Conservation (phyloP, 2,888 invertebrate genomes). For the Pristionchus mayeri region DNA sequence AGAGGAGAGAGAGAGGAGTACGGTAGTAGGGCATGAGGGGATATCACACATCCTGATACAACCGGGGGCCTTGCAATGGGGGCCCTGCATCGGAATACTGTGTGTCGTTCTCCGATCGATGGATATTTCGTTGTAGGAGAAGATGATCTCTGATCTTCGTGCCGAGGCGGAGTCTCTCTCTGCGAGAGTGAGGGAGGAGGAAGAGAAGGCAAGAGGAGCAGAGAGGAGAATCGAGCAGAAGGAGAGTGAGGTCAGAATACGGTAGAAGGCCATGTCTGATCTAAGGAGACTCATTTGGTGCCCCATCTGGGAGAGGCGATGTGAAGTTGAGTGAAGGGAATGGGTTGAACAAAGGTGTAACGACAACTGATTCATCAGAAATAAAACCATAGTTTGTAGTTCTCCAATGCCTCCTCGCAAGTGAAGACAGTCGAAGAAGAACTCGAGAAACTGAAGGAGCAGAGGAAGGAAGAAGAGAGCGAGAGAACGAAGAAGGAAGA, state of each 20-base stretch:
- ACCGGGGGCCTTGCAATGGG: not conserved
- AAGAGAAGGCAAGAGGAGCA: constrained; percentile 51
- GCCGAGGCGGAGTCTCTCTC: constrained; percentile 34
- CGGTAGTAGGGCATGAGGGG: not conserved
- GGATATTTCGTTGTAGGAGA: constrained; percentile 34
- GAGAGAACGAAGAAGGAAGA: constrained; percentile 14
- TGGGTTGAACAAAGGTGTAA: no score
- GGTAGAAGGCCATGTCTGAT: no score
- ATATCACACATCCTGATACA: not conserved
- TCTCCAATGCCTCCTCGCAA: not conserved
- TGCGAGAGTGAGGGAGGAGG: constrained; percentile 52
- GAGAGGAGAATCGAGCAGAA: constrained; percentile 46
- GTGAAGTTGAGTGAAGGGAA: not conserved
- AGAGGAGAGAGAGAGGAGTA: no score
- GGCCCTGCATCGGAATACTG: not conserved
- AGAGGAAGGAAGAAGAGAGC: not conserved
- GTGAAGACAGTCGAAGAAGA: not conserved
- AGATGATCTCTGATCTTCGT: constrained; percentile 38
- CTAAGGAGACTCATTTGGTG: no score
- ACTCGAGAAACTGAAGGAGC: constrained; percentile 1
- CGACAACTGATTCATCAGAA: no score
- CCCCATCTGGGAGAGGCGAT: no score
- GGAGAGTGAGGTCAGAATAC: constrained; percentile 32
- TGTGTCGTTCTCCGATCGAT: not conserved
- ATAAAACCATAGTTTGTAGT: not conserved